Base-by-base conservation (phyloP, 2,113 vertebrate species). In the Neogobius melanostomus region DNA sequence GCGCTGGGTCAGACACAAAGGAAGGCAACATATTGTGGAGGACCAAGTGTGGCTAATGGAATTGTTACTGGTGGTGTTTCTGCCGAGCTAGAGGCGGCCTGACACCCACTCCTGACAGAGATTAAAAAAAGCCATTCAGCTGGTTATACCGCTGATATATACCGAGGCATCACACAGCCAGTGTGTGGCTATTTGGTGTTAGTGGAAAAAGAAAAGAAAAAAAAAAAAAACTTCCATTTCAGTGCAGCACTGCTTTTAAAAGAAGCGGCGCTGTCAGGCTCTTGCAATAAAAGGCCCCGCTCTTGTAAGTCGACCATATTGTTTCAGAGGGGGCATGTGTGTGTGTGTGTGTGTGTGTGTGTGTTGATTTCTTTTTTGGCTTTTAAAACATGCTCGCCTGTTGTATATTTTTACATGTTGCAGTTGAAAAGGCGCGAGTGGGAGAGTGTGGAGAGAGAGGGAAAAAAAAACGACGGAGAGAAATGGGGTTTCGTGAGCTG, bases 61-160 rank as follows among this genome's bases (percentile, higher is more conserved):
- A 80, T 68, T 73, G 71, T 67, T 77, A 66, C 76, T 17, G 53
- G 68, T 17, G 73, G 68, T 66, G 73, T 81, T 82, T 82, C 9
- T 80, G 73, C 81, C 62, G 36, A 68, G 70, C 77, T 66, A 54
- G 50, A 78, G 71, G 66, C 64, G n/a, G 69, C 59, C 69, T 68
- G 77, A 73, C 83, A 75, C 77, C 77, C 75, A 80, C 77, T 79
- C 75, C 74, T 74, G 79, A 82, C 71, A 72, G 73, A 84, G 77
- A 85, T 77, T 74, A 82, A 75, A 83, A 47, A 78, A 78, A 84
- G 72, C 64, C 66, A 75, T 74, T 77, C 74, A 52, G 68, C 69
- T 10, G 64, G 17, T 75, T 52, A 72, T 69, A 66, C 70, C 59
- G 59, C 54, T 1, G 56, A 74, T 60, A 60, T 62, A 59, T n/a